Base-by-base conservation (phyloP, 2,797 vertebrate species). In the Ptychobarbus kaznakovi region DNA sequence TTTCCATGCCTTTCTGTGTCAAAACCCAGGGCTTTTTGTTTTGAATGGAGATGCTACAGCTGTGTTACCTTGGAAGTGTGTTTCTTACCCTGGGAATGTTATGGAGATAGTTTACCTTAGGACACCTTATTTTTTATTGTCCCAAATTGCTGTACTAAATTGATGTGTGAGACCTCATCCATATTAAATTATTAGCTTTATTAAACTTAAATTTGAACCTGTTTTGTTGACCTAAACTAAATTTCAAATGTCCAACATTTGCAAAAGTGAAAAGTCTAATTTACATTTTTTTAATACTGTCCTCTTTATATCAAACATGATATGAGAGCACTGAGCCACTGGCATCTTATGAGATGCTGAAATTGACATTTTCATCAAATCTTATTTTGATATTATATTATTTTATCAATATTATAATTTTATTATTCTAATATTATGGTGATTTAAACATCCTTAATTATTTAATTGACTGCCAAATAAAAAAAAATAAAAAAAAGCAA, bases 101-200 rank as follows among this genome's bases (percentile, higher is more conserved):
- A 44, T 10, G 22, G 38, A 73, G 38, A 61, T 18, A 61, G 20
- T 56, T 78, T 78, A 38, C 22, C 4, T 25, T 25, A 25, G 75
- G 53, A 58, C 20, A 61, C 53, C 22, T 25, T 40, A 32, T 42
- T 40, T 40, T 61, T 78, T 61, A 2, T 78, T 40, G 6, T 42
- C 53, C 53, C 53, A 38, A 35, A 77, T 77, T 58, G 75, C 32
- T 78, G 53, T 42, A 61, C 22, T 61, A 61, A 76, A 61, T 61
- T 78, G 22, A 42, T 42, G 25, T 74, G 22, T 61, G 35, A 78
- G 75, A 25, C 35, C 53, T 42, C 22, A 22, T 40, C 49, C 28
- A 53, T 51, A 12, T 35, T 4, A 53, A 53, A 22, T 53, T 3
- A 75, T 75, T 38, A 53, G 74, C 18, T 32, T 56, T 56, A 56